Base-by-base conservation (phyloP, 2,797 vertebrate genomes). In the Margarornis squamiger region DNA sequence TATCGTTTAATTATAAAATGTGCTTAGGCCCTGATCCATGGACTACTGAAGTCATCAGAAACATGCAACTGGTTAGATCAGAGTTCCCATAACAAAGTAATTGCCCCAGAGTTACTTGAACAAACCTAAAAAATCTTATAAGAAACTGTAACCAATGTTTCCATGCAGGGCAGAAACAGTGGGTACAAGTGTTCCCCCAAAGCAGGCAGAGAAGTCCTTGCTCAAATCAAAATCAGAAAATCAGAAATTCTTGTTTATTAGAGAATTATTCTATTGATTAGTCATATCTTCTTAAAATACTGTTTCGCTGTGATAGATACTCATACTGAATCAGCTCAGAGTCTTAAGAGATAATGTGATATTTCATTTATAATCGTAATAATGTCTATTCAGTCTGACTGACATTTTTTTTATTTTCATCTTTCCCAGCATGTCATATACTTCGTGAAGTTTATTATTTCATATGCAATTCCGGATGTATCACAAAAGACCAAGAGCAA, bases 371-470 rank as follows among this genome's bases (percentile, higher is more conserved):
- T 67, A 84, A 86, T 55, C 7, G 51, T 67, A 86, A 57, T 73
- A 38, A 38, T 45, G 41, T 38, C n/a, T 75, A 45, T 48, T 90
- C 46, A 67, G 23, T 38, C 59, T 79, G 70, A 81, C 46, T 97
- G 51, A 95, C 18, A 5, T 48, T 78, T 90, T 92, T 92, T 93
- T 92, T 73, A 52, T 96, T 90, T 95, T 96, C 74, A 77, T 86
- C 73, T 97, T 95, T 86, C 57, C 7, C 97, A 99, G 99, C 99
- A 99, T 81, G 38, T 99, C 74, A 98, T 99, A 96, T 99, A 99
- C 97, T 97, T 98, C 7, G 98, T 99, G 88, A 99, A 99, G 96
- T 99, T 99, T 96, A 73, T 99, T 96, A 98, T 99, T 95, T 98
- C 99, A 15, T 99, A 99, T 20, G 3, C 97, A 66, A 99, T 99